Percentiles rank a stretch among this genome's conserved stretches.
These are phyloP conservation scores for Poeciliopsis retropinna DNA, from an alignment of 2,113 vertebrate species.

Conservation along the genomic window DNA sequence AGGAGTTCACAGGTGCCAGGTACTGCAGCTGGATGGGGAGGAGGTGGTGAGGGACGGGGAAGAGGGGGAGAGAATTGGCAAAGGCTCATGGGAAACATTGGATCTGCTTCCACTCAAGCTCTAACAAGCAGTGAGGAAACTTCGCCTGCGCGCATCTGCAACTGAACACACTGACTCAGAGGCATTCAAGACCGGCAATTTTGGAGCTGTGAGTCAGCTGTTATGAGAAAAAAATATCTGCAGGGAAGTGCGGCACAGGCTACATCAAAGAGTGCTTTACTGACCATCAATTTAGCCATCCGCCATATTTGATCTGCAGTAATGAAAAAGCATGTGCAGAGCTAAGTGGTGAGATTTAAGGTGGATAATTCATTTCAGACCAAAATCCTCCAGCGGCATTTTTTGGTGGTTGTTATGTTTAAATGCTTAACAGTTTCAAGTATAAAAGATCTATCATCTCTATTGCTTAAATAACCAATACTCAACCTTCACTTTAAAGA, in stretches of 20 bases:
- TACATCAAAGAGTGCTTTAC: constrained; percentile 39
- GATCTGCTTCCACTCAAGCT: constrained; percentile 81
- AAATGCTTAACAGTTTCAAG: not conserved
- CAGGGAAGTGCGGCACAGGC: constrained; percentile 38
- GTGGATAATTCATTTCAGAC: not conserved
- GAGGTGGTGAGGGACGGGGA: constrained; percentile 32
- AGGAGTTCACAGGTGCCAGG: constrained; percentile 80
- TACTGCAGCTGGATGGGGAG: constrained; percentile 73
- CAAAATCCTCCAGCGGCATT: not conserved
- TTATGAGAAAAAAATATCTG: constrained; percentile 60
- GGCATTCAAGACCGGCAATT: constrained; percentile 66
- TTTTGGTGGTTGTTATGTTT: too few relatives aligned
- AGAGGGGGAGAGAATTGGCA: constrained; percentile 71
- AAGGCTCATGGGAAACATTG: constrained; percentile 77
- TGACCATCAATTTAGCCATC: constrained; percentile 37
- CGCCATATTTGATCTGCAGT: constrained; percentile 17
- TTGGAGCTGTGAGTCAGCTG: constrained; percentile 65
- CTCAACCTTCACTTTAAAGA: too few relatives aligned
- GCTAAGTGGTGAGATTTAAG: not conserved
- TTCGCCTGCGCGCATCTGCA: constrained; percentile 70
- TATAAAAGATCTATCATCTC: not conserved
- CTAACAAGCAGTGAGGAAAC: constrained; percentile 77
- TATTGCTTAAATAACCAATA: too few relatives aligned
- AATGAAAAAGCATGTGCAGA: constrained; percentile 20
- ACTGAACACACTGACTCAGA: constrained; percentile 65